A percentile compares a stretch with the other conserved stretches of the same genome.
Evolutionary conservation across 2,888 invertebrate species (phyloP).

Genomic region (Copidosoma aretas): DNA sequence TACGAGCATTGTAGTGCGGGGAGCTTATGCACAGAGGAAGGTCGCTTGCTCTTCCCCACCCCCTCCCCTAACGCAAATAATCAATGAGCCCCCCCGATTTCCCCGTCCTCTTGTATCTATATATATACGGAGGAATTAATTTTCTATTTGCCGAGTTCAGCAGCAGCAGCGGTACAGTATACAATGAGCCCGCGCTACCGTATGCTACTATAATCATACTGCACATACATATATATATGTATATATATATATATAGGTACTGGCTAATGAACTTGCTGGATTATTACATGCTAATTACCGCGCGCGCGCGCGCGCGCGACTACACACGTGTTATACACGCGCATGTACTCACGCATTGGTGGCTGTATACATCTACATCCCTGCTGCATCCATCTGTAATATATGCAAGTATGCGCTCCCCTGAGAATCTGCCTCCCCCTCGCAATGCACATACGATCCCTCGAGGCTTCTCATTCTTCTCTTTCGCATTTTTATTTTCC

Average conservation of each 20-base stretch:
- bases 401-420: not conserved
- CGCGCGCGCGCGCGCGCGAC: not conserved
- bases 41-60: not conserved
- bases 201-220: too few relatives aligned
- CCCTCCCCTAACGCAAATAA: conserved; percentile 14
- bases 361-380: not conserved
- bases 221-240: too few relatives aligned
- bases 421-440: conserved; percentile 19
- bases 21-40: not conserved
- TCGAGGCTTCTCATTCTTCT: too few relatives aligned
- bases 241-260: too few relatives aligned
- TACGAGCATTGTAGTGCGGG: too few relatives aligned
- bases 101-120: too few relatives aligned
- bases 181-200: too few relatives aligned
- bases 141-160: conserved; percentile 23
- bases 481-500: not conserved
- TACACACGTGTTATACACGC: too few relatives aligned
- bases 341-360: not conserved
- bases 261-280: conserved; percentile 38
- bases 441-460: too few relatives aligned
- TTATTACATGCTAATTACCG: conserved; percentile 41
- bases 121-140: conserved; percentile 27
- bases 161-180: conserved; percentile 15
- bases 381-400: too few relatives aligned
- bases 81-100: conserved; percentile 25